These are phyloP conservation scores for Paguma larvata DNA, from an alignment of 2,797 vertebrate genomes.

Conservation along the genomic window DNA sequence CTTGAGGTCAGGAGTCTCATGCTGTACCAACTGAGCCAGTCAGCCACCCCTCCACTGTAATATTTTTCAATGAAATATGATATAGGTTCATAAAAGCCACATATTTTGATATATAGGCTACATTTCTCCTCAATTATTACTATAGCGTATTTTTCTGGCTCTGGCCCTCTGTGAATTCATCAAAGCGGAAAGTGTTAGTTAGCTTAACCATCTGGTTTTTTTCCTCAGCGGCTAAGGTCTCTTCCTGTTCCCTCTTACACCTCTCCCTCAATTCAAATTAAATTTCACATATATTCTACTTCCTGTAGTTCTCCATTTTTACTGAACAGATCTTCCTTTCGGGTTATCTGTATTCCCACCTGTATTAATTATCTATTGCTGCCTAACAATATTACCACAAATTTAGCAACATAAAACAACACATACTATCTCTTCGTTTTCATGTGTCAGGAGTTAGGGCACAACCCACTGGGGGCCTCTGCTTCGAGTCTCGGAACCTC, in stretches of 20 bases:
- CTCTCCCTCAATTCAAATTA: neutral
- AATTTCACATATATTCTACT: neutral
- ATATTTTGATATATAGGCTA: neutral
- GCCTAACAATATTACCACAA: neutral
- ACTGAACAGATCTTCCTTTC: neutral
- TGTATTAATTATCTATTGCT: neutral
- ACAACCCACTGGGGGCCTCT: neutral
- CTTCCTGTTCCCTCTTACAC: neutral
- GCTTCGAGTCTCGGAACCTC: neutral
- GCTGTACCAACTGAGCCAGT: neutral
- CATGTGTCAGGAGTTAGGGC: neutral
- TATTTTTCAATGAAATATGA: slow-evolving; percentile 7
- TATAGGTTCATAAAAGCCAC: neutral
- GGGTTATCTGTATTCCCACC: neutral
- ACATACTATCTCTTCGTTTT: neutral
- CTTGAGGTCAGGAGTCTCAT: neutral
- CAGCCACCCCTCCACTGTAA: neutral
- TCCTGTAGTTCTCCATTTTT: neutral
- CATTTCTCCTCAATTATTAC: neutral
- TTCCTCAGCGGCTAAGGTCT: neutral
- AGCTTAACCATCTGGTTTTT: neutral
- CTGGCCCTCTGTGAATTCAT: neutral
- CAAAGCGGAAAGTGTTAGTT: neutral
- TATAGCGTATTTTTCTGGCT: neutral
- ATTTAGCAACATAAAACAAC: neutral